Evolutionary conservation across 2,888 invertebrate species (phyloP).

Genomic region (Eurytoma californica): DNA sequence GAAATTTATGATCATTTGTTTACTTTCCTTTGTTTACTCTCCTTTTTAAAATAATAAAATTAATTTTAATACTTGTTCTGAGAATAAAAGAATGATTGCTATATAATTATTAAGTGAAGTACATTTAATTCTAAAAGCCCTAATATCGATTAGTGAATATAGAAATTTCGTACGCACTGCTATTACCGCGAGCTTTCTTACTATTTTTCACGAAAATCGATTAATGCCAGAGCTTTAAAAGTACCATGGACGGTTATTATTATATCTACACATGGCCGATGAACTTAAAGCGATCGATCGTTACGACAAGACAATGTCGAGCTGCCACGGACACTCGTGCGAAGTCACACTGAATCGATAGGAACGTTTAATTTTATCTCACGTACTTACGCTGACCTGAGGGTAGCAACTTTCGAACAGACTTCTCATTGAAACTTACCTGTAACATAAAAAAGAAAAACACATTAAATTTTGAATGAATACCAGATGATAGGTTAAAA

Average conservation of each 20-base stretch:
- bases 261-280: constrained; percentile 19
- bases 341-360: constrained; percentile 3
- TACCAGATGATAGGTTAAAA: background rate
- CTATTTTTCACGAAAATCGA: background rate
- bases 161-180: background rate
- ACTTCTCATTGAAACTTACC: constrained; percentile 23
- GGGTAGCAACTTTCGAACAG: background rate
- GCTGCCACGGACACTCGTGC: background rate
- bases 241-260: background rate
- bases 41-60: too few relatives aligned
- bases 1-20: too few relatives aligned
- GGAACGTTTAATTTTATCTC: constrained; percentile 21
- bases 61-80: too few relatives aligned
- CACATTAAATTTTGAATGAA: background rate
- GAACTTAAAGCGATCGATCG: constrained; percentile 33
- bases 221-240: background rate
- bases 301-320: constrained; percentile 12
- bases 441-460: constrained; percentile 37
- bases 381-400: background rate
- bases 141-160: background rate
- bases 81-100: too few relatives aligned
- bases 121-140: too few relatives aligned
- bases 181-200: background rate
- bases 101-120: too few relatives aligned
- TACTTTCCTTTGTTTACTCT: too few relatives aligned